Conservation (phyloP, 2,113 vertebrate species). For the Nasalis larvatus region DNA sequence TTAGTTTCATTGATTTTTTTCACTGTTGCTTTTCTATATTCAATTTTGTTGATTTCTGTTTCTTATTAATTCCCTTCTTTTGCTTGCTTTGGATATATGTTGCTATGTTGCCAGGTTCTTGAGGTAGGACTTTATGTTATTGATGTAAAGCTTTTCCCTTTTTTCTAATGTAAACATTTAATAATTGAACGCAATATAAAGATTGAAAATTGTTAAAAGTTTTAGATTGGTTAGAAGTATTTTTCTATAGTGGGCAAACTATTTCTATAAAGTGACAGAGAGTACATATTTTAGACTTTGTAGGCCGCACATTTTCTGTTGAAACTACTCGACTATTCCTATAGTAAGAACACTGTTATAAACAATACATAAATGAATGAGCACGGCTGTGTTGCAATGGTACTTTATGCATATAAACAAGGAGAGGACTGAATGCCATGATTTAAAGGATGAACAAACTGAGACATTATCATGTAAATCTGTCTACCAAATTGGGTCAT, state of each 20-base stretch:
- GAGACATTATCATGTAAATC: no score
- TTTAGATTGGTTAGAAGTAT: neutral
- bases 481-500: neutral
- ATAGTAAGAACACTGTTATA: neutral
- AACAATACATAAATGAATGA: neutral
- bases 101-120: neutral
- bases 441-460: neutral
- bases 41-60: neutral
- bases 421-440: neutral
- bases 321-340: neutral
- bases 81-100: neutral
- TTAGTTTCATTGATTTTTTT: neutral
- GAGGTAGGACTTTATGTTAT: neutral
- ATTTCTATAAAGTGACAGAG: neutral
- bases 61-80: neutral
- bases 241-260: neutral
- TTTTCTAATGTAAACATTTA: neutral
- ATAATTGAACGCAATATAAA: neutral
- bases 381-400: neutral
- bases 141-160: neutral
- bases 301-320: neutral
- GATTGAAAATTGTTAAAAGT: neutral
- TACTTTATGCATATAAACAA: neutral
- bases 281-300: neutral
- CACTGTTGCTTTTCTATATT: neutral